Evolutionary conservation across 2,113 vertebrate genomes (phyloP), one percentile per base, ranked within the genome.

Genomic region (Hylia prasina): DNA sequence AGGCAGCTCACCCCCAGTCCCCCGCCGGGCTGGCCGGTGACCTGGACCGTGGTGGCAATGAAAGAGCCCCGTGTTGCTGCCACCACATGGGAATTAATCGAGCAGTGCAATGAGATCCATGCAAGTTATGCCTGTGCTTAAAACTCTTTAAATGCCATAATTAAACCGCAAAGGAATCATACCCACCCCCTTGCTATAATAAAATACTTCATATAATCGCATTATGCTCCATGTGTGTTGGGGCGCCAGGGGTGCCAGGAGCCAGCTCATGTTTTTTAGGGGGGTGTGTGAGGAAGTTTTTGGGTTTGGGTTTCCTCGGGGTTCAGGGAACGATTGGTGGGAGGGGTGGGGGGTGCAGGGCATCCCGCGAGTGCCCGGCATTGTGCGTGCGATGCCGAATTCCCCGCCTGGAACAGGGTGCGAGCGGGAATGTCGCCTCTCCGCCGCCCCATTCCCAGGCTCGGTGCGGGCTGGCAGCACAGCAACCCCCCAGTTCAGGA

Each of bases 191-290:
- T 94, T 42, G 89, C 94, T 92, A 97, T 96, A 97, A 97, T 96
- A 97, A 97, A 97, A 97, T 96, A 66, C 96, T 98, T 97, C 61
- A 96, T 95, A 91, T 94, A 95, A 93, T 92, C 88, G 65, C 76
- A 90, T 96, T 97, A 89, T 39, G 79, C 83, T 64, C 81, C 3
- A 3, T 68, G 69, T 79, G 70, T 44, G 57, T 66, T 61, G 88
- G 89, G 68, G 80, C 7, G 2, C 78, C 5, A 30, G 54, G 76
- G 72, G 70, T 76, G 86, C 68, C 56, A 81, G 54, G 57, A 79
- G 33, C 37, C 37, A 21, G 71, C 2, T 73, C 19, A 1, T 30
- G 28, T 50, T 24, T 28, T 87, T 69, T 8, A 1, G 25, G 13
- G 18, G 30, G 4, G 14, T 4, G 7, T 1, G 28, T 4, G 45